Evolutionary conservation across 2,113 vertebrate genomes (phyloP).

Genomic region (Scytalopus superciliaris): DNA sequence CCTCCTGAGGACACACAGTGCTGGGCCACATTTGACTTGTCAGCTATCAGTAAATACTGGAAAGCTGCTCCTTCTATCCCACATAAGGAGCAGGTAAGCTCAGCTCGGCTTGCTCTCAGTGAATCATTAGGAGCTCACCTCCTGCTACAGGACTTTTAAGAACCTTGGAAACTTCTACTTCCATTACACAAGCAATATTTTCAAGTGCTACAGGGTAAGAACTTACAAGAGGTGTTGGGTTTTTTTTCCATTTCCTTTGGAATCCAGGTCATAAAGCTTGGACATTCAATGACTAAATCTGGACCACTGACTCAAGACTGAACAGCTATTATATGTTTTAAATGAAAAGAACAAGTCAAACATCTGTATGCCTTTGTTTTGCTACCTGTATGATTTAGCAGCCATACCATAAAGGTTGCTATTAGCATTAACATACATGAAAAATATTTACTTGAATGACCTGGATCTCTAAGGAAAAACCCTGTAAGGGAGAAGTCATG

Average conservation of each 20-base stretch:
- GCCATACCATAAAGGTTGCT: not conserved
- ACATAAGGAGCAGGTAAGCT: not conserved
- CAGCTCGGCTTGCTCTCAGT: not conserved
- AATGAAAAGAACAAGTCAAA: not conserved
- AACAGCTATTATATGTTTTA: not conserved
- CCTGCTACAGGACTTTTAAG: not conserved
- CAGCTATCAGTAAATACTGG: not conserved
- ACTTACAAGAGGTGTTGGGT: not conserved
- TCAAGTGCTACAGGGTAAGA: not conserved
- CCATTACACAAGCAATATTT: not conserved
- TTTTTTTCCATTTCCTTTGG: not conserved
- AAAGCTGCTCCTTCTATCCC: not conserved
- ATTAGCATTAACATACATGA: not conserved
- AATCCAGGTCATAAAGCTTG: not conserved
- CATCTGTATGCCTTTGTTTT: not conserved
- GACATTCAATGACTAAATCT: not conserved
- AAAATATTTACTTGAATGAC: not conserved
- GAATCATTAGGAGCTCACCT: not conserved
- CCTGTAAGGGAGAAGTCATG: not conserved
- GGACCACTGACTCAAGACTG: not conserved
- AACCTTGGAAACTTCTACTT: not conserved
- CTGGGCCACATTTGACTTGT: not conserved
- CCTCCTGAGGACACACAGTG: rapidly evolving
- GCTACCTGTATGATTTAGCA: not conserved
- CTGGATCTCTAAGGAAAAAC: not conserved